phyloP scores from a whole-genome alignment of 2,797 vertebrate species.

The Anguilla anguilla region DNA sequence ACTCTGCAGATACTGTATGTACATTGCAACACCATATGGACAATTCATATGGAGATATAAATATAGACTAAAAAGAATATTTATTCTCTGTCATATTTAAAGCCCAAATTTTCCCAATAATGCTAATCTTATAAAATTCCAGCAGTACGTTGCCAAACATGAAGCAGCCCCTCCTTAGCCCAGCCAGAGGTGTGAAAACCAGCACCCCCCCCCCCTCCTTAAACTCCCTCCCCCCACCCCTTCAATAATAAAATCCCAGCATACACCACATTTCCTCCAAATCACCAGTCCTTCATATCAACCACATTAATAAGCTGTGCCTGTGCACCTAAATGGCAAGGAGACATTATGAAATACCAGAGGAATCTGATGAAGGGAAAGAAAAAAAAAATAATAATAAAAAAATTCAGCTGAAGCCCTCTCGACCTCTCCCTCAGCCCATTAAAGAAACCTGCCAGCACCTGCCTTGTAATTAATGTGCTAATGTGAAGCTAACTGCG shows the following conservation, averaged over 20 bases:
- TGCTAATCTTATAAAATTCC: background rate
- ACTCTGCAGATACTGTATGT: background rate
- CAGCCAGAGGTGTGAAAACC: background rate
- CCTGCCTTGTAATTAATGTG: constrained; percentile 76
- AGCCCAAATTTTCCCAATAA: too few species aligned
- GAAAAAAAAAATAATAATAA: constrained; percentile 20
- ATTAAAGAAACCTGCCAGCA: constrained; percentile 69
- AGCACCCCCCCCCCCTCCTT: background rate
- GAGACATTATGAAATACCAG: constrained; percentile 62
- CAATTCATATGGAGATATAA: background rate
- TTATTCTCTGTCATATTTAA: too few species aligned
- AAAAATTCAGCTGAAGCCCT: constrained; percentile 48
- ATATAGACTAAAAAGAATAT: background rate
- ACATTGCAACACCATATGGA: background rate
- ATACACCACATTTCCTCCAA: background rate
- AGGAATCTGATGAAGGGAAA: constrained; percentile 59
- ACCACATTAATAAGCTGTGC: constrained; percentile 39
- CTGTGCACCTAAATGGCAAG: constrained; percentile 57
- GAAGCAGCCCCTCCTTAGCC: background rate
- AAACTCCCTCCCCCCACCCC: too few species aligned
- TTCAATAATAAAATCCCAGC: too few species aligned
- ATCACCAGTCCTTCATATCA: background rate
- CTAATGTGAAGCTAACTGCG: constrained; percentile 63
- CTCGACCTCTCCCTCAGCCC: constrained; percentile 70
- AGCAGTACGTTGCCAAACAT: background rate